Evolutionary conservation across 2,888 invertebrate genomes (phyloP).

Genomic region (Calliopum simillimum): DNA sequence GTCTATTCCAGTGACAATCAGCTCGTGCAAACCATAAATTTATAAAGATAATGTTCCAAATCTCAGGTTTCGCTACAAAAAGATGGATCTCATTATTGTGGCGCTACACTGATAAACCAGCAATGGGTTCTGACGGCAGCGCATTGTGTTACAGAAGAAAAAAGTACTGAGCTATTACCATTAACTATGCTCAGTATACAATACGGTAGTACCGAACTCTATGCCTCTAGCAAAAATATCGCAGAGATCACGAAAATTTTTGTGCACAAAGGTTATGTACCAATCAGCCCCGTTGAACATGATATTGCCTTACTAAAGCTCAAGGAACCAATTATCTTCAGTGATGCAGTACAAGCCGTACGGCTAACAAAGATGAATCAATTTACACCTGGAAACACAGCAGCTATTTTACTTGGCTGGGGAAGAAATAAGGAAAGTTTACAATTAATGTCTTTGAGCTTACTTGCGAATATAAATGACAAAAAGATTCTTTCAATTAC

Average conservation of each 20-base stretch:
- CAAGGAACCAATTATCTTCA: conserved; percentile 45
- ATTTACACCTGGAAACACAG: conserved; percentile 46
- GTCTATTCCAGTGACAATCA: no score
- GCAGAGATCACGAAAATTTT: conserved; percentile 52
- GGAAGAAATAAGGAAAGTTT: conserved; percentile 60
- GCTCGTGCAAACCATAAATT: no score
- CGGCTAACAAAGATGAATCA: conserved; percentile 53
- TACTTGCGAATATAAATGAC: no score
- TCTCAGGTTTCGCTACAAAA: conserved; percentile 59
- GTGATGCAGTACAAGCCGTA: conserved; percentile 51
- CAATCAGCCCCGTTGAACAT: conserved; percentile 52
- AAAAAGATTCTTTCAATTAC: no score
- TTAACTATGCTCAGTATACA: conserved; percentile 56
- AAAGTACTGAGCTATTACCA: no score
- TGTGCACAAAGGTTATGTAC: conserved; percentile 57
- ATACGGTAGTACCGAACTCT: conserved; percentile 56
- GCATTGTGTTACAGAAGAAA: conserved; percentile 57
- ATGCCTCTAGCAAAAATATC: conserved; percentile 51
- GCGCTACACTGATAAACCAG: conserved; percentile 58
- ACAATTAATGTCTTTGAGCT: no score
- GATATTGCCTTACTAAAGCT: conserved; percentile 62
- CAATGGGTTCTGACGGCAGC: conserved; percentile 63
- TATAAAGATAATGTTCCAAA: no score
- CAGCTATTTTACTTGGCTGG: conserved; percentile 63
- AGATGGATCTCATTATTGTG: conserved; percentile 59